These are phyloP conservation scores for Zeugodacus cucurbitae DNA, from an alignment of 1,140 invertebrate species.

Conservation along the genomic window DNA sequence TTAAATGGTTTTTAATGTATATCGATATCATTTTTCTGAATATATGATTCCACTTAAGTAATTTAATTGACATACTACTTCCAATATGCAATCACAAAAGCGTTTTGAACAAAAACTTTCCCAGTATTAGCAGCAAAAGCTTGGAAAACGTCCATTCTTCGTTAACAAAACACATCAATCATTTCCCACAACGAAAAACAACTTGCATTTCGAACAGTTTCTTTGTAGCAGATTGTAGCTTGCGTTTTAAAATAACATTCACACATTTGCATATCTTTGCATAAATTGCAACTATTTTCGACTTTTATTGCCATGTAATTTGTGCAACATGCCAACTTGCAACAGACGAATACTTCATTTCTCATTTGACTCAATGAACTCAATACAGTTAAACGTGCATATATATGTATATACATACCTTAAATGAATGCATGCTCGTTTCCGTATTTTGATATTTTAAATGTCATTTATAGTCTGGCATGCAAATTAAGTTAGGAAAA, in stretches of 20 bases:
- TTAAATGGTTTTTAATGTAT: no score
- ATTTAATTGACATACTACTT: no score
- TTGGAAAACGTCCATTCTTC: no score
- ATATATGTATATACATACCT: background rate
- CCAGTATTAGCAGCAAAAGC: no score
- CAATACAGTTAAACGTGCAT: background rate
- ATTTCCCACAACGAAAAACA: background rate
- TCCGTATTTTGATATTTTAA: background rate
- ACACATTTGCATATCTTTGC: background rate
- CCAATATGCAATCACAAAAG: no score
- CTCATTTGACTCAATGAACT: background rate
- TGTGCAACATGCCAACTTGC: conserved; percentile 13
- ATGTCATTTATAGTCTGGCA: background rate
- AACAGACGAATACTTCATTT: background rate
- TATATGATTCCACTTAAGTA: no score
- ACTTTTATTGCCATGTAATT: conserved; percentile 21
- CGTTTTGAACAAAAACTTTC: no score
- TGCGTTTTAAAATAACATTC: background rate
- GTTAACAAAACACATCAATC: background rate
- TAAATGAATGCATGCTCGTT: background rate
- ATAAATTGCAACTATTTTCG: conserved; percentile 18
- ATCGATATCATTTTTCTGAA: no score
- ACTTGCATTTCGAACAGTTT: background rate
- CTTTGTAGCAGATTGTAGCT: background rate
- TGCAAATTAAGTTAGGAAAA: background rate